A percentile compares a stretch with the other conserved stretches of the same genome.
phyloP scores from a whole-genome alignment of 1,140 invertebrate species.

The Laupala kohalensis region DNA sequence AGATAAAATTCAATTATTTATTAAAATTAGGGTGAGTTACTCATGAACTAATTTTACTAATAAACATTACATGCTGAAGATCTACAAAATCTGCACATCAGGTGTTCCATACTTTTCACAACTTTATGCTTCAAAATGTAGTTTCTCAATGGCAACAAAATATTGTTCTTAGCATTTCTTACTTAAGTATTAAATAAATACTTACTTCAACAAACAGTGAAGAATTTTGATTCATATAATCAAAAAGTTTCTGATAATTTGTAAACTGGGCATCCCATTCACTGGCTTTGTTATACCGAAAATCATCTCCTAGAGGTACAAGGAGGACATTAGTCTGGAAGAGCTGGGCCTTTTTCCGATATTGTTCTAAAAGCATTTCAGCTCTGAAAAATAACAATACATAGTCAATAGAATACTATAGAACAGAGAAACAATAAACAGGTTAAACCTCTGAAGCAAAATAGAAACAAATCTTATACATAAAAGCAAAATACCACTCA shows the following conservation, averaged over 20 bases:
- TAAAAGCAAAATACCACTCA: too few relatives aligned
- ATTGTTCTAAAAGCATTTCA: slow-evolving; percentile 78
- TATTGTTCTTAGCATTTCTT: too few relatives aligned
- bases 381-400: slow-evolving; percentile 41
- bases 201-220: slow-evolving; percentile 71
- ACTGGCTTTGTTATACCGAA: slow-evolving; percentile 73
- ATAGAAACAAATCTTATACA: background rate
- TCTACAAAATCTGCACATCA: too few relatives aligned
- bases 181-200: too few relatives aligned
- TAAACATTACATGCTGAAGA: too few relatives aligned
- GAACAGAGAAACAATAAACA: background rate
- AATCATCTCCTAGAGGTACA: slow-evolving; percentile 92
- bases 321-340: slow-evolving; percentile 81
- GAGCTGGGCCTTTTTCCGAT: slow-evolving; percentile 88
- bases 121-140: too few relatives aligned
- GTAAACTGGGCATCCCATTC: slow-evolving; percentile 91
- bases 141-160: too few relatives aligned
- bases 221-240: slow-evolving; percentile 78
- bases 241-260: slow-evolving; percentile 88
- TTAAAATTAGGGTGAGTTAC: too few relatives aligned
- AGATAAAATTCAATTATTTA: too few relatives aligned
- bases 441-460: background rate
- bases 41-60: too few relatives aligned
- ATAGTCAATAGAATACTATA: background rate
- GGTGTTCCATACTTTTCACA: too few relatives aligned